These are phyloP conservation scores for Ptycholaimellus sp. DNA, from an alignment of 2,888 invertebrate species.

Conservation along the genomic window DNA sequence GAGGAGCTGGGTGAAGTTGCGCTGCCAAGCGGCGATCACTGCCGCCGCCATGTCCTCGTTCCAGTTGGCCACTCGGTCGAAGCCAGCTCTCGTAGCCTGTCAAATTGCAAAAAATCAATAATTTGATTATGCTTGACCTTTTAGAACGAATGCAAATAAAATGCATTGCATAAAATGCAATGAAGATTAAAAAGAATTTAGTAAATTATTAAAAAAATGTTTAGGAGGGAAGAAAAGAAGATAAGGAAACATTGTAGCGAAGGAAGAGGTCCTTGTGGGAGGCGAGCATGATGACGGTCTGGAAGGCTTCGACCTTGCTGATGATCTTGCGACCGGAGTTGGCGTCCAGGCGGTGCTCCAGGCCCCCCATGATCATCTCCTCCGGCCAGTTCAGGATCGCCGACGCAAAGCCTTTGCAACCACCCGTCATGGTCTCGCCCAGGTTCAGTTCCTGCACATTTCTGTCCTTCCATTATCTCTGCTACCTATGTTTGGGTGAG, in stretches of 20 bases:
- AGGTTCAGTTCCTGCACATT: too few relatives aligned
- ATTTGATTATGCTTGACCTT: too few relatives aligned
- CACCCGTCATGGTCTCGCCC: slow-evolving; percentile 49
- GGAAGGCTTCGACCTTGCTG: slow-evolving; percentile 61
- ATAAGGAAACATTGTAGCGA: not conserved
- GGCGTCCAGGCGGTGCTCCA: slow-evolving; percentile 33
- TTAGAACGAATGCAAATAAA: too few relatives aligned
- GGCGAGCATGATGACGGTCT: slow-evolving; percentile 61
- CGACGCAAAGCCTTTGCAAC: slow-evolving; percentile 87
- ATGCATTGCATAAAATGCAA: too few relatives aligned
- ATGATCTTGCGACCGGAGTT: slow-evolving; percentile 60
- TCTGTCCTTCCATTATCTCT: too few relatives aligned
- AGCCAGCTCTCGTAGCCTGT: too few relatives aligned
- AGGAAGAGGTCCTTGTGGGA: slow-evolving; percentile 15
- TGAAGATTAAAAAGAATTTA: slow-evolving; percentile 1
- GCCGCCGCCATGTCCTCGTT: slow-evolving; percentile 65
- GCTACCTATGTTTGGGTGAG: too few relatives aligned
- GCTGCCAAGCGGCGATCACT: slow-evolving; percentile 75
- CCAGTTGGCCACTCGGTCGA: slow-evolving; percentile 68
- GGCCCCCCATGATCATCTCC: slow-evolving; percentile 78
- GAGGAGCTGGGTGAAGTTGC: slow-evolving; percentile 39
- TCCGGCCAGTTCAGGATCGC: slow-evolving; percentile 99
- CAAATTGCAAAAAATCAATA: too few relatives aligned
- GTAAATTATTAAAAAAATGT: not conserved
- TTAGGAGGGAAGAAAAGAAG: not conserved